Evolutionary conservation across 35 echinoderm and acorn worm genomes (phyloP).

Genomic region (Heliocidaris tuberculata): DNA sequence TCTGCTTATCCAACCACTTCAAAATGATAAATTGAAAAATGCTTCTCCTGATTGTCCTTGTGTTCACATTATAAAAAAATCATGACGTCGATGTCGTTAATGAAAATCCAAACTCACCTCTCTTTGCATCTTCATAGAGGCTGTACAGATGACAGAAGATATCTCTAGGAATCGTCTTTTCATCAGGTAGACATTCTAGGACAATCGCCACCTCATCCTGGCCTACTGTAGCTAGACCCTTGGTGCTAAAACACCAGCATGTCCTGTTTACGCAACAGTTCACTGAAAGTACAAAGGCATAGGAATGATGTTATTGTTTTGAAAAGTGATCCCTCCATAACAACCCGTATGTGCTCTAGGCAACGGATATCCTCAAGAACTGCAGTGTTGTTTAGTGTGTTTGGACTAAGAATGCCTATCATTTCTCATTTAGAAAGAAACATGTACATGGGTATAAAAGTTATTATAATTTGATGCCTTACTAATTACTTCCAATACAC

Average conservation of each 20-base stretch:
- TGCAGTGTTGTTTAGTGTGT: too few relatives aligned
- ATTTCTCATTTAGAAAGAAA: too few relatives aligned
- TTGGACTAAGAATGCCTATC: too few relatives aligned
- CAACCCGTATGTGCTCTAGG: background rate
- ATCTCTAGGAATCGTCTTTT: constrained; percentile 83
- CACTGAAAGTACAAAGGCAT: constrained; percentile 52
- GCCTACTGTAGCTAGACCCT: constrained; percentile 88
- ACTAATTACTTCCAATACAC: too few relatives aligned
- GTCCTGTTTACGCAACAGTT: constrained; percentile 95
- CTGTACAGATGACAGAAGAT: constrained; percentile 87
- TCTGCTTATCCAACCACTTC: too few relatives aligned
- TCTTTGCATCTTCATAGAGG: constrained; percentile 81
- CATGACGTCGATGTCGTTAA: too few relatives aligned
- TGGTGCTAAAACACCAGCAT: constrained; percentile 98
- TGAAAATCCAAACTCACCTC: constrained; percentile 46
- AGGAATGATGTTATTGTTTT: background rate
- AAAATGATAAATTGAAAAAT: too few relatives aligned
- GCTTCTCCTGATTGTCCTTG: too few relatives aligned
- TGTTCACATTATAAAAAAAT: too few relatives aligned
- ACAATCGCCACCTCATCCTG: constrained; percentile 96
- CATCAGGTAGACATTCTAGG: constrained; percentile 85
- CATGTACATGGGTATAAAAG: too few relatives aligned
- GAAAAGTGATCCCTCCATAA: background rate
- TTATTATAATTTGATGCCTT: too few relatives aligned
- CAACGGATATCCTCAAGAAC: background rate